Base-by-base conservation (phyloP, 2,888 invertebrate species). In the Halictus quadricinctus region DNA sequence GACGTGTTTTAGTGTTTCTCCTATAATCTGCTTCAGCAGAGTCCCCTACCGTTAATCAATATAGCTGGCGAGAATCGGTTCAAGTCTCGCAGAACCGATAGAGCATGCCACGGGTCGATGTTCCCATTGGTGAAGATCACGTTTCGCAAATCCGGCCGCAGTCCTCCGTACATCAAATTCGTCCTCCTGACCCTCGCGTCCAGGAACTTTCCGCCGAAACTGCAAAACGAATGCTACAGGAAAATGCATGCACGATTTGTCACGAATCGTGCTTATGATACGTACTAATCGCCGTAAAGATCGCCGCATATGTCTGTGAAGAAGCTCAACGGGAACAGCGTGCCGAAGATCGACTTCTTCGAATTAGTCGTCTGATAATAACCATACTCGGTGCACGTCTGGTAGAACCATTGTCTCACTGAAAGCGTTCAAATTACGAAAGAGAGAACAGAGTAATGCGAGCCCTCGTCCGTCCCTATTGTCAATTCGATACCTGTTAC, bases 311-410 rank as follows among this genome's bases (percentile, higher is more conserved):
- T 87, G 36, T 94, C 93, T 8, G 94, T 93, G 88, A 95, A 96
- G 92, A 95, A 96, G 72, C 95, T 94, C 25, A 96, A 78, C 0
- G 95, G 95, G 18, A 96, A 94, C 0, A 94, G 92, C 73, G 93
- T 94, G 21, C 96, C 96, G 95, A 97, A 97, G 0, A 97, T 96
- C 85, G 97, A 96, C 0, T 95, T 92, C 0, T 90, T 75, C 18
- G 96, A 96, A 84, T 95, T 96, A 0, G 97, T 96, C 4, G 97
- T 96, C 95, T 98, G 98, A 94, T 96, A 98, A 95, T 97, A 98
- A 79, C 98, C 98, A 94, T 96, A 98, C 95, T 98, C 98, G 76
- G 97, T 97, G 94, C 98, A 98, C 0, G 97, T 97, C 95, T 98
- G 98, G 94, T 97, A 98, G 2, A 95, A 96, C 98, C 98, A 98